Percentiles rank a stretch among this genome's conserved stretches.
Conservation (phyloP, 2,113 vertebrate genomes). For the Centrocercus urophasianus region DNA sequence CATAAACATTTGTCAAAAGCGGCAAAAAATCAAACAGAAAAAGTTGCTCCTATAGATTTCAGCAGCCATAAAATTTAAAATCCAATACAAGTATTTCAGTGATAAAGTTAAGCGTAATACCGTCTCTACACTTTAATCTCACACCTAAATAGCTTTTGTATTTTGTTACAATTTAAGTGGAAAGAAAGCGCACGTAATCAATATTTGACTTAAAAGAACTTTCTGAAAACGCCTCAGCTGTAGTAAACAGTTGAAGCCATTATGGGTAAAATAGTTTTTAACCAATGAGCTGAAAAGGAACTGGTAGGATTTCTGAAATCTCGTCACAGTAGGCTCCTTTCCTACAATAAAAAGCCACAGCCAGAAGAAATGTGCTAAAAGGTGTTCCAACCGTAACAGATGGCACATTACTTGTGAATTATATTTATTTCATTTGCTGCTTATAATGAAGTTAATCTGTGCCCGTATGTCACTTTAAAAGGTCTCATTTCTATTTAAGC, state of each 20-base stretch:
- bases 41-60: constrained; percentile 57
- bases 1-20: constrained; percentile 68
- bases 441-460: constrained; percentile 76
- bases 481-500: constrained; percentile 77
- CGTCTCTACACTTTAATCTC: constrained; percentile 71
- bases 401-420: constrained; percentile 75
- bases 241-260: constrained; percentile 62
- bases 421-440: constrained; percentile 74
- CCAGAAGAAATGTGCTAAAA: constrained; percentile 62
- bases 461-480: constrained; percentile 74
- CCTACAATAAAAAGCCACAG: constrained; percentile 54
- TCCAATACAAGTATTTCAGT: constrained; percentile 68
- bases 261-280: constrained; percentile 69
- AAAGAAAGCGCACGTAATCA: constrained; percentile 69
- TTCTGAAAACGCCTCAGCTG: constrained; percentile 46
- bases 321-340: constrained; percentile 52
- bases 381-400: constrained; percentile 74
- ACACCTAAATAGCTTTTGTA: constrained; percentile 73
- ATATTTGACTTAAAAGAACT: constrained; percentile 67
- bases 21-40: constrained; percentile 52
- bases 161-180: constrained; percentile 72
- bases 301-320: constrained; percentile 50
- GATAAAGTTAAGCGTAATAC: constrained; percentile 69
- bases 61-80: constrained; percentile 65
- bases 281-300: constrained; percentile 66